A percentile compares a stretch with the other conserved stretches of the same genome.
Evolutionary conservation across 2,113 vertebrate genomes (phyloP).

Genomic region (cattle (Bos taurus)): DNA sequence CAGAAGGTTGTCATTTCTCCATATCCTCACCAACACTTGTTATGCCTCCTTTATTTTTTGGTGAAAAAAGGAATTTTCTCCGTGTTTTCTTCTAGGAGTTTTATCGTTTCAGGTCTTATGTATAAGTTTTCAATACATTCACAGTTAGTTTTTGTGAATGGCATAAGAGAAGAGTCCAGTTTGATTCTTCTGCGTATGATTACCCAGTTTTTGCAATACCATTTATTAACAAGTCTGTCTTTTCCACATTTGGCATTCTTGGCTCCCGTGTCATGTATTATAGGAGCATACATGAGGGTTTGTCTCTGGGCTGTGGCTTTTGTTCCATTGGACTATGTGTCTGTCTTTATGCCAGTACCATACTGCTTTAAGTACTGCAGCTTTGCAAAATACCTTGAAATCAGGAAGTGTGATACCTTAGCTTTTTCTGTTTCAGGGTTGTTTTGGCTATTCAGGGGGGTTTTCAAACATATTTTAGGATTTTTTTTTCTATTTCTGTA

Average conservation of each 20-base stretch:
- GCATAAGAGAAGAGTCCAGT: not conserved
- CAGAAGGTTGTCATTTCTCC: not conserved
- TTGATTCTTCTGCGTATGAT: not conserved
- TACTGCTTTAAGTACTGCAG: not conserved
- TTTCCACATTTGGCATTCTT: not conserved
- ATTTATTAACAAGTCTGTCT: not conserved
- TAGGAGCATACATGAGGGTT: not conserved
- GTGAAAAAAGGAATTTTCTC: not conserved
- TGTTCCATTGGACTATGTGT: not conserved
- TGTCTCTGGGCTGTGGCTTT: not conserved
- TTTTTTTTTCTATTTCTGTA: not conserved
- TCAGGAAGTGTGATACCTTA: not conserved
- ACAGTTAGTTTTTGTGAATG: not conserved
- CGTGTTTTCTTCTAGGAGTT: not conserved
- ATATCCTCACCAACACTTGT: not conserved
- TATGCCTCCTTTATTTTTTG: not conserved
- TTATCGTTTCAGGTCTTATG: not conserved
- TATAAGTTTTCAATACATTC: not conserved
- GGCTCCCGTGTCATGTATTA: not conserved
- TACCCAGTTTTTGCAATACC: not conserved
- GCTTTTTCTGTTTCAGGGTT: not conserved
- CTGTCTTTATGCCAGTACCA: not conserved
- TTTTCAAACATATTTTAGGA: not conserved
- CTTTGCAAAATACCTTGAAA: not conserved
- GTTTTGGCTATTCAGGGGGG: not conserved